Evolutionary conservation across 2,797 vertebrate genomes (phyloP).

Genomic region (Danio albolineatus): DNA sequence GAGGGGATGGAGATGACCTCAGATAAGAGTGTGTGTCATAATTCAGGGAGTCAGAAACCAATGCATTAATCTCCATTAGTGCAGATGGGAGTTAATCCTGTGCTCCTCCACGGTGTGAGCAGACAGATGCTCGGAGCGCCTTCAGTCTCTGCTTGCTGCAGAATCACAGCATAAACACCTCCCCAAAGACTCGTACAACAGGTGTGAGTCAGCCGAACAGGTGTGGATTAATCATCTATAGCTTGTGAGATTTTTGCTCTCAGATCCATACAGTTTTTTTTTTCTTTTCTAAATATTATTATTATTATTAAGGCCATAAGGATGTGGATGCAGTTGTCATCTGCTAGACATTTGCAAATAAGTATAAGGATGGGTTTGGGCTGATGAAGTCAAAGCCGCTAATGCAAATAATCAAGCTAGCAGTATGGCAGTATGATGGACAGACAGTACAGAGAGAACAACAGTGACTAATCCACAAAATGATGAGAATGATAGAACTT

Average conservation of each 20-base stretch:
- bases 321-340: not conserved
- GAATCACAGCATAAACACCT: not conserved
- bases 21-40: slow-evolving; percentile 11
- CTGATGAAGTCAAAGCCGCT: not conserved
- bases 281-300: no score
- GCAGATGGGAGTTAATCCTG: slow-evolving; percentile 72
- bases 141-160: not conserved
- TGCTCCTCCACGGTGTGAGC: slow-evolving; percentile 52
- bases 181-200: slow-evolving; percentile 1
- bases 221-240: slow-evolving; percentile 18
- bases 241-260: slow-evolving; percentile 1
- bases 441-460: no score
- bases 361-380: not conserved
- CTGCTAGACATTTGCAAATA: not conserved
- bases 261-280: not conserved
- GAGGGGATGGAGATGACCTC: slow-evolving; percentile 23
- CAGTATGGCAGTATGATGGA: no score
- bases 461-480: no score
- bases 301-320: not conserved
- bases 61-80: slow-evolving; percentile 74
- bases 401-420: not conserved
- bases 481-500: no score
- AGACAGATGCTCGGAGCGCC: not conserved
- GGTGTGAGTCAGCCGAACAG: slow-evolving; percentile 2
- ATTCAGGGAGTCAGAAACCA: slow-evolving; percentile 62